phyloP scores from a whole-genome alignment of 2,888 invertebrate genomes.

The Dasysyrphus tricinctus region DNA sequence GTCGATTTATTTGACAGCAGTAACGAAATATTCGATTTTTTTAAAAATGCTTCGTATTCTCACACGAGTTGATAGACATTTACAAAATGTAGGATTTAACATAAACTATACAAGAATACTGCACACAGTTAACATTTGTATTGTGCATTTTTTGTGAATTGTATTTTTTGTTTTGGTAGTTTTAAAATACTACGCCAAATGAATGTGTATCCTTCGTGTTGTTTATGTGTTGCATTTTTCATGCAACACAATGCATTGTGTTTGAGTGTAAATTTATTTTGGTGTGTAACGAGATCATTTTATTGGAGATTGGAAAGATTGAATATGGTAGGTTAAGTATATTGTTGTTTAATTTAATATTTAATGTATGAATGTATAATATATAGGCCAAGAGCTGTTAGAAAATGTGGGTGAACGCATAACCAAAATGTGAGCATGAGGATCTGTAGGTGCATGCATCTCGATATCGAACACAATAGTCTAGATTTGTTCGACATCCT shows the following conservation, averaged over 20 bases:
- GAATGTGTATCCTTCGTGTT: constrained; percentile 70
- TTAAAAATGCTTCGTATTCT: constrained; percentile 55
- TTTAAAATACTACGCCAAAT: constrained; percentile 60
- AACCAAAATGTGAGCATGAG: no score
- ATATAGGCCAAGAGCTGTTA: no score
- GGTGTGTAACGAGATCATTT: constrained; percentile 59
- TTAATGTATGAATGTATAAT: no score
- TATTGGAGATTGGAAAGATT: constrained; percentile 55
- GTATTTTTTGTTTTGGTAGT: constrained; percentile 36
- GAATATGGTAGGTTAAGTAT: constrained; percentile 61
- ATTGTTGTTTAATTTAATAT: no score
- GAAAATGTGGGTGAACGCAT: no score
- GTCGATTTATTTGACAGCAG: constrained; percentile 55
- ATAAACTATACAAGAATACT: constrained; percentile 68
- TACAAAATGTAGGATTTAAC: constrained; percentile 51
- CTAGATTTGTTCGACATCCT: no score
- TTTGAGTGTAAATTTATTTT: constrained; percentile 61
- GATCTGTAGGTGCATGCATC: no score
- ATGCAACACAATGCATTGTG: constrained; percentile 66
- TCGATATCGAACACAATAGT: no score
- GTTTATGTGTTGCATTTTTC: constrained; percentile 51
- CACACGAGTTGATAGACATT: constrained; percentile 29
- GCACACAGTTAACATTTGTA: constrained; percentile 21
- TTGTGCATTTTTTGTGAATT: constrained; percentile 47
- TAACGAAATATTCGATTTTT: constrained; percentile 52